Evolutionary conservation across 1,140 invertebrate species (phyloP), one percentile per base, ranked within the genome.

Genomic region (Leptoteleia sp.): DNA sequence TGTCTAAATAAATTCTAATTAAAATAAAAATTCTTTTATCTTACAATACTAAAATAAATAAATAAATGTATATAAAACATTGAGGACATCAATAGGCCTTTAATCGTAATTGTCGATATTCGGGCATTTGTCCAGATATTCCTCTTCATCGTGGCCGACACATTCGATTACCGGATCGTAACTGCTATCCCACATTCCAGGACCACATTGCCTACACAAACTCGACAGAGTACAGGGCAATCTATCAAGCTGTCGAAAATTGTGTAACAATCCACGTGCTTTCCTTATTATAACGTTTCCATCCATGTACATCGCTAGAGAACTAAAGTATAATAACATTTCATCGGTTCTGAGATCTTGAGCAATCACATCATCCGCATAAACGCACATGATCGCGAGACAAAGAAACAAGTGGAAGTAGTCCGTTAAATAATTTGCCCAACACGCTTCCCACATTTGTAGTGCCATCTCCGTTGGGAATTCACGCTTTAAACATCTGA

Each of bases 281-380:
- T 98, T 98, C 72, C 95, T 91, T 5, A 98, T 89, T 29, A 98
- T 96, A 9, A 98, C 87, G 33, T 94, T 93, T 0, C 96, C 97
- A 86, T 98, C 96, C 97, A 99, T 98, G 84, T 98, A 97, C 94
- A 97, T 97, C 15, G 97, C 96, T 42, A 98, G 90, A 9, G 96
- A 97, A 83, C 96, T 97, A 85, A 99, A 99, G 87, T 98, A 95
- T 11, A 98, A 88, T 13, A 98, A 89, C 93, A 98, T 98, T 87
- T 98, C 97, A 86, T 98, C 97, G 11, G 96, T 94, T 72, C 95
- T 92, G 4, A 98, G 89, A 80, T 95, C 93, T 89, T 98, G 96
- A 9, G 95, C 94, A 68, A 98, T 94, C 25, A 98, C 95, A 87
- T 97, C 96, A 81, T 97, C 95, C 9, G 96, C 96, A 84, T 98